Evolutionary conservation across 2,113 vertebrate genomes (phyloP).

Genomic region (Meles meles): DNA sequence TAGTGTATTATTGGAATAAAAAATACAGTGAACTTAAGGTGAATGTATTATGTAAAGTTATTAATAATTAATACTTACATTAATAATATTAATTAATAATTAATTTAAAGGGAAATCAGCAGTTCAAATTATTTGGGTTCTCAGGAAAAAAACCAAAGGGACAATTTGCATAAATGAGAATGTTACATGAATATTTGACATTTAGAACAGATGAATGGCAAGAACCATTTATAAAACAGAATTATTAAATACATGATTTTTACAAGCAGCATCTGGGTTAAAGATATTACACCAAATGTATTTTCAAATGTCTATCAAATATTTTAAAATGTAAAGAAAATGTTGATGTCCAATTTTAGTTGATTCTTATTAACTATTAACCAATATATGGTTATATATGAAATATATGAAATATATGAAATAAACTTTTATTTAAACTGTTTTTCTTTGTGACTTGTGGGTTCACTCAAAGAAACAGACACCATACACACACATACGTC

Average conservation of each 20-base stretch:
- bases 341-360: not conserved
- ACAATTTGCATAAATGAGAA: not conserved
- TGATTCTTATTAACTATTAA: not conserved
- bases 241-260: not conserved
- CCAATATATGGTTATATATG: not conserved
- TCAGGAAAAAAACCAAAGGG: not conserved
- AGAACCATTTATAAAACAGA: not conserved
- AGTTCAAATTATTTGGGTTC: not conserved
- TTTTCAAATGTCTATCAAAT: not conserved
- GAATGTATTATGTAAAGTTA: not conserved
- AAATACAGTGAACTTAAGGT: not conserved
- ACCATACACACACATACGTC: accelerated
- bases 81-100: too few species aligned
- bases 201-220: not conserved
- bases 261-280: not conserved
- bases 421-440: not conserved
- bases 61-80: too few species aligned
- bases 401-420: not conserved
- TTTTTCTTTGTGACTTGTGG: not conserved
- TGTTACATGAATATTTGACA: not conserved
- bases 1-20: not conserved
- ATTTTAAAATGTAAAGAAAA: not conserved
- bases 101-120: not conserved
- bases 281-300: not conserved
- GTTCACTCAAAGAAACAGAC: not conserved